phyloP scores from a whole-genome alignment of 2,113 vertebrate genomes.

The Salvelinus fontinalis region DNA sequence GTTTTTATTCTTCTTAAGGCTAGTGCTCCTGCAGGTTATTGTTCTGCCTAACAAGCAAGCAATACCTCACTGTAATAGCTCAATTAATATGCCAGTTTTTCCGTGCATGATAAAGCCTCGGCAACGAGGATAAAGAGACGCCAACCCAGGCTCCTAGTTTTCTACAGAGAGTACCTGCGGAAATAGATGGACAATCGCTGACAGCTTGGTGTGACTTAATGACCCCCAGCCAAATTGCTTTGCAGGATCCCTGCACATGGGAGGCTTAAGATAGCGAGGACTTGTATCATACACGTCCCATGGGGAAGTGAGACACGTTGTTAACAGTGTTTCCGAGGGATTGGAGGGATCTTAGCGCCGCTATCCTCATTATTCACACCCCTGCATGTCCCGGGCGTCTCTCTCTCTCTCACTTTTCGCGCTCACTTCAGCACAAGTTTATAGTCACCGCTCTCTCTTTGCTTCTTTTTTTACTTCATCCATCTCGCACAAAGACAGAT shows the following conservation, averaged over 20 bases:
- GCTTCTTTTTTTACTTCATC: not conserved
- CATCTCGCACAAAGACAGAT: constrained; percentile 4
- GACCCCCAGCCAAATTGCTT: constrained; percentile 26
- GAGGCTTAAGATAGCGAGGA: constrained; percentile 15
- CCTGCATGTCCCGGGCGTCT: not conserved
- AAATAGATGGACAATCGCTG: constrained; percentile 10
- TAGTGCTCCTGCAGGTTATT: not conserved
- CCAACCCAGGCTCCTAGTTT: not conserved
- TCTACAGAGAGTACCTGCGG: not conserved
- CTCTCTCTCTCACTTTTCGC: not conserved
- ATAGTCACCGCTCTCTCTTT: not conserved
- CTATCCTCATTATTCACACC: constrained; percentile 2
- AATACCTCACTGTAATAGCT: not conserved
- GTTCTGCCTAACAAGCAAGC: not conserved
- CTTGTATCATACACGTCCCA: constrained; percentile 9
- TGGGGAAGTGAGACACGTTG: not conserved
- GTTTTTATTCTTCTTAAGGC: not conserved
- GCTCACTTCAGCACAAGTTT: not conserved
- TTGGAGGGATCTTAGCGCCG: not conserved
- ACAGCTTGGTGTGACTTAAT: constrained; percentile 26
- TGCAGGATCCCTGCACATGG: not conserved
- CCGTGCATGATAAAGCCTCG: not conserved
- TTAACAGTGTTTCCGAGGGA: not conserved
- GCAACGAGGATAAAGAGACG: not conserved
- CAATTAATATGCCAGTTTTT: not conserved